Conservation (phyloP, 2,888 invertebrate species). For the Napeogenes sylphis region DNA sequence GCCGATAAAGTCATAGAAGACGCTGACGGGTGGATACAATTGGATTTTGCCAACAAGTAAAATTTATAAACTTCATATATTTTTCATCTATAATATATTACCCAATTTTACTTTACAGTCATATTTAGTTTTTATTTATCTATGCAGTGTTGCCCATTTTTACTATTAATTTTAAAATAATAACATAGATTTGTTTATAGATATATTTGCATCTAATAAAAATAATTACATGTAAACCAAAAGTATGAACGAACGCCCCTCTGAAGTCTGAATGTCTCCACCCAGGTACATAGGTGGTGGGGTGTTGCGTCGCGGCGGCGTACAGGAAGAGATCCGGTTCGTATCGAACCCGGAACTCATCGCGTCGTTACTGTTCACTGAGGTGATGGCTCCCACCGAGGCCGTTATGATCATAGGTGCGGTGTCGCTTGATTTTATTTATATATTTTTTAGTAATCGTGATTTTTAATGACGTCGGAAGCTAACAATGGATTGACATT, state of each 20-base stretch:
- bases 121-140: too few relatives aligned
- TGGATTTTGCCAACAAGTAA: conserved; percentile 96
- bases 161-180: too few relatives aligned
- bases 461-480: too few relatives aligned
- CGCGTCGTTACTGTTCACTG: conserved; percentile 90
- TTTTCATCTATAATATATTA: too few relatives aligned
- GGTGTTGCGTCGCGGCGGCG: conserved; percentile 92
- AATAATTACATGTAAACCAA: too few relatives aligned
- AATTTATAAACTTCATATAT: conserved; percentile 18
- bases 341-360: conserved; percentile 95
- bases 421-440: not conserved
- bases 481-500: too few relatives aligned
- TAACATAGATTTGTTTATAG: too few relatives aligned
- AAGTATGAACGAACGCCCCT: too few relatives aligned
- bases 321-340: conserved; percentile 98
- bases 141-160: too few relatives aligned
- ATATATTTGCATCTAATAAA: too few relatives aligned
- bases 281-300: conserved; percentile 91
- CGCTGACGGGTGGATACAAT: conserved; percentile 90
- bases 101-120: too few relatives aligned
- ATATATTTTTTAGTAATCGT: not conserved
- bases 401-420: conserved; percentile 88
- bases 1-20: conserved; percentile 90
- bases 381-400: conserved; percentile 88
- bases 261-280: too few relatives aligned